A percentile compares a stretch with the other conserved stretches of the same genome.
These are phyloP conservation scores for Sipha maydis DNA, from an alignment of 2,888 invertebrate genomes.

Conservation along the genomic window DNA sequence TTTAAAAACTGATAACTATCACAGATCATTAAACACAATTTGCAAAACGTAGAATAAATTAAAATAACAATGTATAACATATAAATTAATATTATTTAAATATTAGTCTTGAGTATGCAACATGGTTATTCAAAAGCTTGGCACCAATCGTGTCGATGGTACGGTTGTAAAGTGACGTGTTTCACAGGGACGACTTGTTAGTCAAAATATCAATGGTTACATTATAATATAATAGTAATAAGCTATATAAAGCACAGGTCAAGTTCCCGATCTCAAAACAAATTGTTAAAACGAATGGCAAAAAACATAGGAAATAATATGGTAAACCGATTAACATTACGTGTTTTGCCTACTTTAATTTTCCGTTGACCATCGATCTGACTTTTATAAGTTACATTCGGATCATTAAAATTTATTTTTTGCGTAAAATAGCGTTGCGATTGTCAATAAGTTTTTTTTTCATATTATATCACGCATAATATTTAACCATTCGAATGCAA, in stretches of 20 bases:
- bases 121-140: slow-evolving; percentile 40
- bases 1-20: slow-evolving; percentile 18
- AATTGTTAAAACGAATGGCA: not conserved
- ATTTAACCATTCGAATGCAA: no score
- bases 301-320: not conserved
- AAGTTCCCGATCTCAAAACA: not conserved
- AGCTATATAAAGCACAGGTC: not conserved
- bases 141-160: not conserved
- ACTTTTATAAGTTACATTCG: no score
- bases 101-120: slow-evolving; percentile 19
- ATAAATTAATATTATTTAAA: not conserved
- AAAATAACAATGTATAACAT: slow-evolving; percentile 17
- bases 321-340: not conserved
- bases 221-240: slow-evolving; percentile 7
- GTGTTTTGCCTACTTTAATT: no score
- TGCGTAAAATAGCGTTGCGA: no score
- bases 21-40: slow-evolving; percentile 38
- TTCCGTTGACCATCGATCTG: no score
- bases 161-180: not conserved
- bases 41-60: slow-evolving; percentile 20
- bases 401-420: no score
- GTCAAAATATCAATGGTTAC: not conserved
- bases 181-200: slow-evolving; percentile 1
- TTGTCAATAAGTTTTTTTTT: no score
- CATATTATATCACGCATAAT: no score